These are phyloP conservation scores for Exaiptasia diaphana DNA, from an alignment of 64 coral and sea anemone species.

Conservation along the genomic window DNA sequence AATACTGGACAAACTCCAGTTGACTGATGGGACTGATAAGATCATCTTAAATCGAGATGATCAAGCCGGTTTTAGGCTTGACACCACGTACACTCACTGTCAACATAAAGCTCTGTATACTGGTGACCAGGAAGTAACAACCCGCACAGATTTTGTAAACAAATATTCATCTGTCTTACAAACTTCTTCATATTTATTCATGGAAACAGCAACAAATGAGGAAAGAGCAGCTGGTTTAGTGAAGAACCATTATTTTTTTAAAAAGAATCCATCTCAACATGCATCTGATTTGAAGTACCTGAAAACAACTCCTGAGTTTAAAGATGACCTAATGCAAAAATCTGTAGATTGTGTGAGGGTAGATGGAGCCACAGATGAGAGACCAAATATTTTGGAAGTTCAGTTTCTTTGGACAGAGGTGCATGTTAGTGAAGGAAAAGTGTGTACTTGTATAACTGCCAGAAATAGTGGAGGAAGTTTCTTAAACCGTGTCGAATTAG, in stretches of 20 bases:
- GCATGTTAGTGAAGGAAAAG: neutral
- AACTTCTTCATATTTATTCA: conserved; percentile 29
- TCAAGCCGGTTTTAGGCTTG: conserved; percentile 36
- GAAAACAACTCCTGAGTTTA: conserved; percentile 3
- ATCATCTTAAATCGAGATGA: conserved; percentile 51
- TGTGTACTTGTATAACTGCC: neutral
- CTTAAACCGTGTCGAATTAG: conserved; percentile 21
- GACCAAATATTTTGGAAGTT: neutral
- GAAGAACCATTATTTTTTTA: conserved; percentile 26
- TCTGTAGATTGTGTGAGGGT: conserved; percentile 13
- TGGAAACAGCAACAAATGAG: conserved; percentile 48
- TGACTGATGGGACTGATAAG: conserved; percentile 46
- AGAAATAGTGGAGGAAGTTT: neutral
- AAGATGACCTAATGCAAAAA: neutral
- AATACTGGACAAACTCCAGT: conserved; percentile 27
- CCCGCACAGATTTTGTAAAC: conserved; percentile 51
- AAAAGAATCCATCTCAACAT: conserved; percentile 49
- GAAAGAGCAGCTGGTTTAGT: conserved; percentile 40
- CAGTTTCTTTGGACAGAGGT: conserved; percentile 38
- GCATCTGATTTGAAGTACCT: conserved; percentile 37
- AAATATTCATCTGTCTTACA: conserved; percentile 41
- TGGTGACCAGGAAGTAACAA: conserved; percentile 20
- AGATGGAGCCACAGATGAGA: conserved; percentile 13
- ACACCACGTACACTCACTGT: conserved; percentile 57
- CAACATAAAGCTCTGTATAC: neutral